Evolutionary conservation across 2,888 invertebrate genomes (phyloP).

Genomic region (Didymodactylos carnosus): DNA sequence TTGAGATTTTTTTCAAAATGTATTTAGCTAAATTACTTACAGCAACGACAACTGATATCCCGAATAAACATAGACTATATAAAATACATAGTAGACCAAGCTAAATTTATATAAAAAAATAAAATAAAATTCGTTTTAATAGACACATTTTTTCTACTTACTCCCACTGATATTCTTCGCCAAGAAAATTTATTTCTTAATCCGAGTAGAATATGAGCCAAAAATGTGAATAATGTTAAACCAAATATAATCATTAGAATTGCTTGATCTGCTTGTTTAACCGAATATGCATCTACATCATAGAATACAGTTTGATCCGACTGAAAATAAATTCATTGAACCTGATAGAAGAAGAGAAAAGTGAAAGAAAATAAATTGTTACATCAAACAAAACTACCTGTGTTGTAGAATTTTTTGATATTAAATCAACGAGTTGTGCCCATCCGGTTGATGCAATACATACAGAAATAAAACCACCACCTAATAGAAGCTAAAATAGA

Average conservation of each 20-base stretch:
- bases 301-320: background rate
- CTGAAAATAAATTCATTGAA: too few species aligned
- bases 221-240: background rate
- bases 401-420: background rate
- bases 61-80: background rate
- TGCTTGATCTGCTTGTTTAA: background rate
- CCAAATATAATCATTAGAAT: background rate
- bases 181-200: background rate
- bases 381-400: too few species aligned
- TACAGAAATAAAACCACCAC: background rate
- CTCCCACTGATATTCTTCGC: background rate
- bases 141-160: background rate
- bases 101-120: too few species aligned
- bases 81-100: background rate
- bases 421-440: background rate
- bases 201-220: background rate
- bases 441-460: background rate
- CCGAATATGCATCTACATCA: background rate
- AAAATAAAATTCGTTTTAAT: too few species aligned
- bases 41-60: background rate
- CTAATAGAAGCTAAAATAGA: background rate
- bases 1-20: too few species aligned
- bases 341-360: too few species aligned
- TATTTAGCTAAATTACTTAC: background rate
- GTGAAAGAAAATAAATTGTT: too few species aligned